Evolutionary conservation across 2,797 vertebrate species (phyloP), one percentile per base, ranked within the genome.

Genomic region (Lophotriccus pileatus): DNA sequence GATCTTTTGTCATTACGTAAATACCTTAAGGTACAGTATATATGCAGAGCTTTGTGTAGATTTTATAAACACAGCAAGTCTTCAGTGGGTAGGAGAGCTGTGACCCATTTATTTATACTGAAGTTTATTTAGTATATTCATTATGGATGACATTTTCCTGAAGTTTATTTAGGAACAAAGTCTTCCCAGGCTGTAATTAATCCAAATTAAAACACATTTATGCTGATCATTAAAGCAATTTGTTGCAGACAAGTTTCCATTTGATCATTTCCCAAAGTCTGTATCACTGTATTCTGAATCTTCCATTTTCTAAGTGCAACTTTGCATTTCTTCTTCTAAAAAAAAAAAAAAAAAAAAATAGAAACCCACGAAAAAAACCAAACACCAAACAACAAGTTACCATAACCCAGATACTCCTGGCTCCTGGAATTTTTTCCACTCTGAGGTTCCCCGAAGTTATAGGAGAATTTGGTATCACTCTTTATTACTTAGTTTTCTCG

Each of bases 171-270:
- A 93, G 86, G 90, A 91, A 62, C 86, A 66, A 93, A 89, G 55
- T 92, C 93, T 96, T 94, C 92, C 69, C 59, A 82, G 91, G 55
- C 80, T 93, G 84, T 95, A 94, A 96, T 97, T 95, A 83, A 96
- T 96, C 91, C 90, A 96, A 94, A 95, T 96, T 94, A 96, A 96
- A 96, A 93, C 76, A 91, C 72, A 86, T 94, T 95, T 95, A 89
- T 94, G 87, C 49, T 79, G 81, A 89, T 96, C 92, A 77, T 89
- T 94, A 89, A 92, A 95, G 90, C 90, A 95, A 95, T 93, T 90
- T 93, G 82, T 74, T 94, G 89, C 90, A 89, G 91, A 96, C 79
- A 49, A 85, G 77, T 91, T 94, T 89, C 90, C 87, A 89, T 95
- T 96, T 93, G 92, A 95, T 95, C 83, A 95, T 93, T 94, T 95